Percentiles rank a stretch among this genome's conserved stretches.
Evolutionary conservation across 2,888 invertebrate species (phyloP).

Genomic region (Alentia gelatinosa): DNA sequence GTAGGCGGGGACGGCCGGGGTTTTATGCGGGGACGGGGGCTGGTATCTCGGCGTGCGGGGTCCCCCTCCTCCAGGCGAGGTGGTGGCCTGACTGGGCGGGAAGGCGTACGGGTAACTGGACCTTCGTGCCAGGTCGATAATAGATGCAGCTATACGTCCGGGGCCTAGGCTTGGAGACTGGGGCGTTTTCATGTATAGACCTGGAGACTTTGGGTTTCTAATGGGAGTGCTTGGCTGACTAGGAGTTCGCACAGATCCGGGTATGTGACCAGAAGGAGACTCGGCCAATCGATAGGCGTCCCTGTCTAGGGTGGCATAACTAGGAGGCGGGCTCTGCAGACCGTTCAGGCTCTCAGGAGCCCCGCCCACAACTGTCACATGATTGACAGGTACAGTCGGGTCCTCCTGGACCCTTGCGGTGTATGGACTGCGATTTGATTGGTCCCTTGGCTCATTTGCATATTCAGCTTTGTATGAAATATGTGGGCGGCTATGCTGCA

Average conservation of each 20-base stretch:
- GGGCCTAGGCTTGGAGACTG: background rate
- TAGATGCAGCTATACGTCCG: background rate
- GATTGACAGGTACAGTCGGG: background rate
- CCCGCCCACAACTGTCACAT: background rate
- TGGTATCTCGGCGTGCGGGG: too few species aligned
- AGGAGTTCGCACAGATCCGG: background rate
- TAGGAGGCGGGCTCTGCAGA: background rate
- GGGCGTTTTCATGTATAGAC: background rate
- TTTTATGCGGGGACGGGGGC: too few species aligned
- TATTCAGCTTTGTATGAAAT: background rate
- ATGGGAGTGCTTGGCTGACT: background rate
- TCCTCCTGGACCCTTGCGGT: background rate
- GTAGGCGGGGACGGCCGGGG: background rate
- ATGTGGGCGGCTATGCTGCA: background rate
- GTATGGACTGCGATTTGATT: background rate
- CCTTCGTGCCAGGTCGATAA: background rate
- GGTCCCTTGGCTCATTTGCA: background rate
- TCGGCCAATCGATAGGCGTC: background rate
- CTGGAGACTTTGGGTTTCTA: background rate
- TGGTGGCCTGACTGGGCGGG: background rate
- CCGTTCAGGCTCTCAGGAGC: background rate
- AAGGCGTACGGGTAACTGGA: slow-evolving; percentile 31
- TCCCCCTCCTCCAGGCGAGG: too few species aligned
- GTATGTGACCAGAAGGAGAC: background rate
- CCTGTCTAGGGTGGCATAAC: background rate